A percentile compares a stretch with the other conserved stretches of the same genome.
Conservation (phyloP, 1,140 invertebrate species). For the Artemia franciscana region DNA sequence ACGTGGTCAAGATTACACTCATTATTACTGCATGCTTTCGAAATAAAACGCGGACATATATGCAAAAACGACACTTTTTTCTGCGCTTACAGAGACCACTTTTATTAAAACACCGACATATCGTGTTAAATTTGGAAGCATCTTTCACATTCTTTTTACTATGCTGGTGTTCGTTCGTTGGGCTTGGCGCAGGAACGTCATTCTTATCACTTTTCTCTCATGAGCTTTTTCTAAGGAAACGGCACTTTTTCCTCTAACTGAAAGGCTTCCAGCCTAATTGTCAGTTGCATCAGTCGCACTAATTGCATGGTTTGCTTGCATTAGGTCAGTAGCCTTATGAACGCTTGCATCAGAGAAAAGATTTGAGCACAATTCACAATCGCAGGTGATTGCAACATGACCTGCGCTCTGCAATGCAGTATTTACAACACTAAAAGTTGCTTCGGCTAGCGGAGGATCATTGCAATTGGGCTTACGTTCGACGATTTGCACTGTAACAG, state of each 20-base stretch:
- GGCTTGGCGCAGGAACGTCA: not conserved
- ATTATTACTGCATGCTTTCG: not conserved
- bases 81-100: not conserved
- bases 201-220: not conserved
- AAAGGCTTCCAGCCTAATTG: not conserved
- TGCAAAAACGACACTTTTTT: not conserved
- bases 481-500: too few relatives aligned
- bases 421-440: not conserved
- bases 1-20: not conserved
- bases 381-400: not conserved
- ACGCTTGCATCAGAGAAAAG: not conserved
- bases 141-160: not conserved
- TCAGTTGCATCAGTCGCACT: not conserved
- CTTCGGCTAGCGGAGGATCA: too few relatives aligned
- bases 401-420: not conserved
- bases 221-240: not conserved
- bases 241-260: not conserved
- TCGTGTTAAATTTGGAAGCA: not conserved
- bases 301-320: not conserved
- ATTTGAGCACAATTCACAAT: not conserved
- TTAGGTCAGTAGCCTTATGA: not conserved
- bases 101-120: not conserved
- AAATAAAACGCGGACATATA: not conserved
- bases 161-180: not conserved
- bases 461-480: too few relatives aligned